Evolutionary conservation across 2,888 invertebrate species (phyloP).

Genomic region (Pterostichus madidus): DNA sequence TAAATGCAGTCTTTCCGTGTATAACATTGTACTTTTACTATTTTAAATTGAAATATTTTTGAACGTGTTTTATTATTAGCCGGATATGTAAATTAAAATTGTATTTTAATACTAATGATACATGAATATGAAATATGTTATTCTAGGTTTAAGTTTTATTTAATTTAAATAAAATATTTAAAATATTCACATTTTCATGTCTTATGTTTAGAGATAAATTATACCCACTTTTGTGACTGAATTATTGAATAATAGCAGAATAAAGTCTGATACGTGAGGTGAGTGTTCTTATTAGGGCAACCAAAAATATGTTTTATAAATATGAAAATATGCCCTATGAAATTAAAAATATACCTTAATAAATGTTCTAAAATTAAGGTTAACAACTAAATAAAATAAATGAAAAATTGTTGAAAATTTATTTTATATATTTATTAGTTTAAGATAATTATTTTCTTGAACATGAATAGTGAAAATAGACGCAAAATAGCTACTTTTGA

Average conservation of each 20-base stretch:
- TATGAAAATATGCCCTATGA: no score
- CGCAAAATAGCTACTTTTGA: no score
- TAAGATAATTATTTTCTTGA: no score
- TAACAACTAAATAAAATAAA: no score
- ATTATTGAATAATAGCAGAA: neutral
- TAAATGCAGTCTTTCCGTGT: conserved; percentile 37
- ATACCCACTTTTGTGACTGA: neutral
- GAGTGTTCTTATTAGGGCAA: no score
- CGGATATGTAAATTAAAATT: conserved; percentile 37
- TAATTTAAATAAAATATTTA: conserved; percentile 55
- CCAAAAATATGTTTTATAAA: no score
- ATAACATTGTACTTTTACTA: conserved; percentile 31
- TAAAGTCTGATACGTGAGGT: no score
- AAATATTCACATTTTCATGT: conserved; percentile 4
- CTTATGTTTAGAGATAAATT: neutral
- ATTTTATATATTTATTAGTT: no score
- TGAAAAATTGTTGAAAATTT: no score
- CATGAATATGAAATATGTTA: conserved; percentile 44
- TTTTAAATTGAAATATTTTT: conserved; percentile 32
- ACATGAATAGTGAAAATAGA: no score
- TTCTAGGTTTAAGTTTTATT: conserved; percentile 60
- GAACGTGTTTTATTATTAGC: conserved; percentile 18
- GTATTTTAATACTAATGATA: conserved; percentile 59
- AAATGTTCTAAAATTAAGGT: no score
- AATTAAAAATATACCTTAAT: no score